Evolutionary conservation across 2,888 invertebrate genomes (phyloP).

Genomic region (Drosophila atripex): DNA sequence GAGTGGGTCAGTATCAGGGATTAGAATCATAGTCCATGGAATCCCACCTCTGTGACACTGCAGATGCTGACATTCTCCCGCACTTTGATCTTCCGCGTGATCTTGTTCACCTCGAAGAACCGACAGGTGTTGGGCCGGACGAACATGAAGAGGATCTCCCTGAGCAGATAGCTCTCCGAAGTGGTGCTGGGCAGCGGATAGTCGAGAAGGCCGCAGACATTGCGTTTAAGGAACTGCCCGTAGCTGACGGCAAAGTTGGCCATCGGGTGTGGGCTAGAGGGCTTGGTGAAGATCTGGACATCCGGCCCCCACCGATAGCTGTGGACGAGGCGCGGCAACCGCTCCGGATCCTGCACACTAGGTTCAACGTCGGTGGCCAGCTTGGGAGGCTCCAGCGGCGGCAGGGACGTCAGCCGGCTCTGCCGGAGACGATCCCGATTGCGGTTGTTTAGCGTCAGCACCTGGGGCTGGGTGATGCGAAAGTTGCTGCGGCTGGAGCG

Average conservation of each 20-base stretch:
- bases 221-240: conserved; percentile 69
- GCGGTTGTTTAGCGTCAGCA: neutral
- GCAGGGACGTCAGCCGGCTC: conserved; percentile 17
- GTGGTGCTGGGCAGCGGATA: conserved; percentile 67
- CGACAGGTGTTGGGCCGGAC: conserved; percentile 75
- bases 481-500: neutral
- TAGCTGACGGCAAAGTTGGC: conserved; percentile 84
- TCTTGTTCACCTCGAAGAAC: conserved; percentile 70
- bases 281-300: conserved; percentile 70
- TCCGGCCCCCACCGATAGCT: conserved; percentile 83
- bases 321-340: conserved; percentile 82
- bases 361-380: conserved; percentile 43
- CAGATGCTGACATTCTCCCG: conserved; percentile 77
- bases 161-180: conserved; percentile 79
- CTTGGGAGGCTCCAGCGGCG: conserved; percentile 30
- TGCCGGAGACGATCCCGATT: neutral
- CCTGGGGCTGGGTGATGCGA: conserved; percentile 12
- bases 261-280: conserved; percentile 76
- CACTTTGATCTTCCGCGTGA: conserved; percentile 51
- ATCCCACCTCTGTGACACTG: conserved; percentile 78
- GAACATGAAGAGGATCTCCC: conserved; percentile 83
- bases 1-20: no score
- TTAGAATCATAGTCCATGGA: fast-evolving
- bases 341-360: conserved; percentile 58
- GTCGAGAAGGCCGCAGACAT: conserved; percentile 57